Conservation (phyloP, 2,113 vertebrate genomes). For the Scopus umbretta region DNA sequence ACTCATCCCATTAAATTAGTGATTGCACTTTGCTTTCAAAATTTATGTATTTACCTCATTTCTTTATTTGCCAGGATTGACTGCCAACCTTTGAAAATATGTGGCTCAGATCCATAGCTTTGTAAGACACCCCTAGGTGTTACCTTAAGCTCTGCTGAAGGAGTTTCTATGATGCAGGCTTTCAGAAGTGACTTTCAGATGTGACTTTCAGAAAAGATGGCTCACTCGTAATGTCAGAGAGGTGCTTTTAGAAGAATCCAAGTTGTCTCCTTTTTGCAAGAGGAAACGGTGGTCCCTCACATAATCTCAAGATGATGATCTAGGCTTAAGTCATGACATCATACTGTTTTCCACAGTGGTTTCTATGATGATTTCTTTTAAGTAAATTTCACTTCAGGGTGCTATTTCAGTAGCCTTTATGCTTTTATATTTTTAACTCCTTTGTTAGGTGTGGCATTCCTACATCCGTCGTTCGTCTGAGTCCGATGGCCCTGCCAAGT, state of each 20-base stretch:
- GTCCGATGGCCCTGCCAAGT: neutral
- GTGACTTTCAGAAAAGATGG: neutral
- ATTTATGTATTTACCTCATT: neutral
- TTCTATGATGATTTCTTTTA: neutral
- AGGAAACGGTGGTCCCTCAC: neutral
- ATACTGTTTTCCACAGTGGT: neutral
- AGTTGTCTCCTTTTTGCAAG: neutral
- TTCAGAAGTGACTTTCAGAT: no score
- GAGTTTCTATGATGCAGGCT: neutral
- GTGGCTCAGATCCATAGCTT: neutral
- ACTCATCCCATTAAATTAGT: neutral
- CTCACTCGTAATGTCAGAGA: neutral
- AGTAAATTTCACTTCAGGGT: neutral
- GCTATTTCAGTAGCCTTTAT: neutral
- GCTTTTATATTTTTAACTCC: neutral
- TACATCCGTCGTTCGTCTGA: neutral
- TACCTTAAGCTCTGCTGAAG: neutral
- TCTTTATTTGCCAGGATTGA: neutral
- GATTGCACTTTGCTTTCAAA: neutral
- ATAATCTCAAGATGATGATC: neutral
- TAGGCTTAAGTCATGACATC: neutral
- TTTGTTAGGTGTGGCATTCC: neutral
- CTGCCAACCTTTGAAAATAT: neutral
- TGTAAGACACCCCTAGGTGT: neutral
- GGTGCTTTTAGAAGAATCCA: neutral